Conservation (phyloP, 2,113 vertebrate species). For the Ptilorrhoa leucosticta region DNA sequence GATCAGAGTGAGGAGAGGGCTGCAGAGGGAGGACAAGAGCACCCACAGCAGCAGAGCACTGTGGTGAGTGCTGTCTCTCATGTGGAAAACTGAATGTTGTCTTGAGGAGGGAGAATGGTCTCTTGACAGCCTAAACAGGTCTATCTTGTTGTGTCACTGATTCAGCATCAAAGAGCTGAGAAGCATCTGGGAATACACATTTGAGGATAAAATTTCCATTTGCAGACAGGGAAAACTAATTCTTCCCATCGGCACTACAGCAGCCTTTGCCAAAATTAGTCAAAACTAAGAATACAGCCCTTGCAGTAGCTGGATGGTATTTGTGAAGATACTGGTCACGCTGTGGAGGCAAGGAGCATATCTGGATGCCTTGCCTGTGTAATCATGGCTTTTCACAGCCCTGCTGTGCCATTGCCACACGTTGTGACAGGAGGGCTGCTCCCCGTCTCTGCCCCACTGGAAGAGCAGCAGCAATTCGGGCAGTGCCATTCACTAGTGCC, state of each 20-base stretch:
- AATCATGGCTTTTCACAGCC: neutral
- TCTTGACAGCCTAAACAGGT: neutral
- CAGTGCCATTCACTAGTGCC: rapidly evolving
- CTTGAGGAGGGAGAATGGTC: neutral
- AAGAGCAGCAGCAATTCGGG: neutral
- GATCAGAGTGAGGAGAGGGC: neutral
- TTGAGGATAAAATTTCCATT: neutral
- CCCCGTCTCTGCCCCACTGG: rapidly evolving
- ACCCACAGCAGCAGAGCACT: neutral
- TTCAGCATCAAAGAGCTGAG: neutral
- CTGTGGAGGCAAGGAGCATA: neutral
- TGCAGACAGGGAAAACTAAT: neutral
- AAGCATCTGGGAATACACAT: neutral
- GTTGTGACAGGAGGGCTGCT: neutral
- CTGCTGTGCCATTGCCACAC: rapidly evolving
- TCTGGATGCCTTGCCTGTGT: neutral
- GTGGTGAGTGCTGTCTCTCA: neutral
- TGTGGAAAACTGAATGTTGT: neutral
- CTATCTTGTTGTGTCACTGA: neutral
- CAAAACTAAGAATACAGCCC: neutral
- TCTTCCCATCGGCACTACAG: neutral
- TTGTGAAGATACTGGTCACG: neutral
- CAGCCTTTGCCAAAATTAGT: neutral
- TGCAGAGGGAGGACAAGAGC: neutral
- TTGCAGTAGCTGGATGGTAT: neutral